These are phyloP conservation scores for Penaeus monodon DNA, from an alignment of 2,888 invertebrate genomes.

Conservation along the genomic window DNA sequence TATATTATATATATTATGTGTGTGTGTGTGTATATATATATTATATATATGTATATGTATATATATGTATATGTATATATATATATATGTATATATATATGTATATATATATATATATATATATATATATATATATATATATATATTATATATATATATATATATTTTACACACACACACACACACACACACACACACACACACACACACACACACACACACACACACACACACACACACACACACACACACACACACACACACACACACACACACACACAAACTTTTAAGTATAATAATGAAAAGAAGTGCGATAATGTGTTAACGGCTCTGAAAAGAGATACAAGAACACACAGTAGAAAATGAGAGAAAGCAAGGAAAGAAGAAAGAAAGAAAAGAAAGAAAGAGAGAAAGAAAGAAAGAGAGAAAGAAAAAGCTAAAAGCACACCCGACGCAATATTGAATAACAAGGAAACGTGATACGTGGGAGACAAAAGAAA, in stretches of 20 bases:
- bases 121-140: too few relatives aligned
- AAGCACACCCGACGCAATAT: too few relatives aligned
- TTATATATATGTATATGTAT: slow-evolving; percentile 6
- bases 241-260: too few relatives aligned
- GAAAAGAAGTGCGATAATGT: too few relatives aligned
- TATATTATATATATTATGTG: neutral
- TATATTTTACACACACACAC: too few relatives aligned
- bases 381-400: neutral
- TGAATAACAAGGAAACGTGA: too few relatives aligned
- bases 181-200: too few relatives aligned
- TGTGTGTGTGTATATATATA: neutral
- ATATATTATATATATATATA: too few relatives aligned
- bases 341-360: neutral
- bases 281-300: too few relatives aligned
- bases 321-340: neutral
- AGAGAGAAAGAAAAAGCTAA: neutral
- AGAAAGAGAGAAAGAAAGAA: neutral
- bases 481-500: neutral
- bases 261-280: too few relatives aligned
- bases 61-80: slow-evolving; percentile 11
- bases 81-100: neutral
- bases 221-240: too few relatives aligned
- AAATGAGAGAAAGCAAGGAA: neutral
- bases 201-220: too few relatives aligned
- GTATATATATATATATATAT: slow-evolving; percentile 13